A percentile compares a stretch with the other conserved stretches of the same genome.
These are phyloP conservation scores for Pachydiplax longipennis DNA, from an alignment of 2,888 invertebrate genomes.

Conservation along the genomic window DNA sequence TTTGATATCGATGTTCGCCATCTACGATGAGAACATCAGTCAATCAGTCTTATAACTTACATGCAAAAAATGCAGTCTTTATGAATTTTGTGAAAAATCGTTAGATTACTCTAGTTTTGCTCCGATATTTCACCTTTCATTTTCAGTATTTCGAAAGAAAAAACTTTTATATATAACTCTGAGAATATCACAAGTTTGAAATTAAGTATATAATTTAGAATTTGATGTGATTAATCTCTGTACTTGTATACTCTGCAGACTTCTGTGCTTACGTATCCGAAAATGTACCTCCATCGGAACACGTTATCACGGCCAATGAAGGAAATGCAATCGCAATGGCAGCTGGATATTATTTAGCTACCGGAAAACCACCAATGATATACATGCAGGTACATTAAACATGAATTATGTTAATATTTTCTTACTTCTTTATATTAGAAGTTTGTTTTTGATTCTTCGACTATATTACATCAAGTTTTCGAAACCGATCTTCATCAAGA, in stretches of 20 bases:
- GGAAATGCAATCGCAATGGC: conserved; percentile 59
- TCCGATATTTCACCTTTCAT: no score
- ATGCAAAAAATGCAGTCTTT: no score
- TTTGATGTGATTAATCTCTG: background rate
- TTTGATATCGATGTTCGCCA: no score
- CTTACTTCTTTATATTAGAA: background rate
- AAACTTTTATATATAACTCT: no score
- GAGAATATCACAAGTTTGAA: background rate
- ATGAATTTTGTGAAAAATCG: no score
- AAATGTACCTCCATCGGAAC: conserved; percentile 56
- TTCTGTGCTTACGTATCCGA: conserved; percentile 60
- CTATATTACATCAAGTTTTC: no score
- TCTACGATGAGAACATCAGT: no score
- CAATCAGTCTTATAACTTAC: no score
- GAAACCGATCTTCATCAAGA: no score
- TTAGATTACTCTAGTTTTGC: no score
- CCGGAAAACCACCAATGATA: conserved; percentile 58
- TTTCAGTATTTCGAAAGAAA: no score
- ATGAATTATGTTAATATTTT: background rate
- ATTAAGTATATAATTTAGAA: background rate
- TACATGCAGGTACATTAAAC: conserved; percentile 55
- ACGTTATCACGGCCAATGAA: conserved; percentile 60
- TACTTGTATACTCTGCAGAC: conserved; percentile 54
- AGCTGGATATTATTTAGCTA: conserved; percentile 60
- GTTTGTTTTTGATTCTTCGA: background rate